Base-by-base conservation (phyloP, 2,888 invertebrate species). In the Torymus tubicola region DNA sequence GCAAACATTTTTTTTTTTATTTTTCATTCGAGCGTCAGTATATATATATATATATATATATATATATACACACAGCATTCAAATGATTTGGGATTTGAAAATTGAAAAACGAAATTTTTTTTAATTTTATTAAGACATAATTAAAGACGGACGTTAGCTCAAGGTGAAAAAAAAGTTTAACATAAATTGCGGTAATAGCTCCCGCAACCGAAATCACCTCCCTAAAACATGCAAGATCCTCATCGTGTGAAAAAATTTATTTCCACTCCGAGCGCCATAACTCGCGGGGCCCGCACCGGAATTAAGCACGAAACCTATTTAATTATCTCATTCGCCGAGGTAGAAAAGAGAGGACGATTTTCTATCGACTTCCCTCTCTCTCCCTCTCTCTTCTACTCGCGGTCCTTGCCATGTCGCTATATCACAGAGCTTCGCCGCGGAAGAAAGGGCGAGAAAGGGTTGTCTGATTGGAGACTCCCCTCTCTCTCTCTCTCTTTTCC, bases 271-370 rank as follows among this genome's bases (percentile, higher is more conserved):
- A 16, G 13, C 18, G 50, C 58, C 60, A 67, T 72, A 78, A 78
- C 50, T 78, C 31, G 31, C 31, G 31, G 31, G 4, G 31, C 31
- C 60, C 21, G n/a, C n/a, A 60, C 18, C 16, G 2, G 64, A 78
- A 64, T 81, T 70, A 55, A 78, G 63, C 71, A 68, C 24, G 42
- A 68, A 75, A 73, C 14, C 78, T 76, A 79, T 79, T 79, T 81
- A 81, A 81, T 81, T 81, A 81, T 58, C 53, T 68, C 64, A 31
- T 42, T 79, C 65, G 69, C 31, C 64, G 72, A 76, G 81, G 78
- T 73, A 69, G 76, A 79, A 79, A 73, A 69, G 76, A 72, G 75
- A 72, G 75, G 75, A 79, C 53, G 64, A 73, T 67, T 72, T 70
- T 76, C 81, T 71, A 79, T 81, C 65, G 73, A 73, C 13, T 64